Evolutionary conservation across 2,113 vertebrate species (phyloP).

Genomic region (Nicator chloris): DNA sequence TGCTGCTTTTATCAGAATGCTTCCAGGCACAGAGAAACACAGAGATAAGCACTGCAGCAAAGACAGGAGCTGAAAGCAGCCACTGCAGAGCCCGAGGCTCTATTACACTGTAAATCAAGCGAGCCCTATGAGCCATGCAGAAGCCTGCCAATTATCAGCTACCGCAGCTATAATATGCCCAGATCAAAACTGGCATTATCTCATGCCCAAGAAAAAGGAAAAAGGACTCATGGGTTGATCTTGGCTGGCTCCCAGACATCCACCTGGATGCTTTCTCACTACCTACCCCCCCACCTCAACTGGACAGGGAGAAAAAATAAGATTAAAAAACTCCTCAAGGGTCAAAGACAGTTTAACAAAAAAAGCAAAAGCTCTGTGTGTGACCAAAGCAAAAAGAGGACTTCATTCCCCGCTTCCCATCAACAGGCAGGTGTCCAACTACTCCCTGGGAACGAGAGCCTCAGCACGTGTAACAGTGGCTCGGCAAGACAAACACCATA

Average conservation of each 20-base stretch:
- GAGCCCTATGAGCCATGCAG: fast-evolving
- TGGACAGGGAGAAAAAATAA: not conserved
- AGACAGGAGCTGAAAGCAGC: not conserved
- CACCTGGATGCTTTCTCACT: not conserved
- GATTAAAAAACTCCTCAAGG: not conserved
- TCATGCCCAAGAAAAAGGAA: not conserved
- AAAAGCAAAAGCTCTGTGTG: not conserved
- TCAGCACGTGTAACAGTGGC: fast-evolving
- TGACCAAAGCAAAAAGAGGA: not conserved
- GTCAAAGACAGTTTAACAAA: not conserved
- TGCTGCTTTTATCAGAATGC: not conserved
- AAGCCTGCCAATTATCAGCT: not conserved
- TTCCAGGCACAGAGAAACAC: not conserved
- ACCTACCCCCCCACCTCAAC: not conserved
- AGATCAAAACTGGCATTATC: not conserved
- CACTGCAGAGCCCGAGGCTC: not conserved
- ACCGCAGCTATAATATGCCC: not conserved
- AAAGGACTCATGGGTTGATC: not conserved
- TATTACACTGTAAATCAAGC: not conserved
- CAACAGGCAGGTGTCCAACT: not conserved
- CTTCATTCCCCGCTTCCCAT: not conserved
- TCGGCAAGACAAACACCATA: not conserved
- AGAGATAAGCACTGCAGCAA: not conserved
- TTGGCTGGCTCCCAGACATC: not conserved
- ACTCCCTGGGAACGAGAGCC: not conserved